Percentiles rank a stretch among this genome's conserved stretches.
Evolutionary conservation across 2,888 invertebrate species (phyloP).

Genomic region (Stomorhina lunata): DNA sequence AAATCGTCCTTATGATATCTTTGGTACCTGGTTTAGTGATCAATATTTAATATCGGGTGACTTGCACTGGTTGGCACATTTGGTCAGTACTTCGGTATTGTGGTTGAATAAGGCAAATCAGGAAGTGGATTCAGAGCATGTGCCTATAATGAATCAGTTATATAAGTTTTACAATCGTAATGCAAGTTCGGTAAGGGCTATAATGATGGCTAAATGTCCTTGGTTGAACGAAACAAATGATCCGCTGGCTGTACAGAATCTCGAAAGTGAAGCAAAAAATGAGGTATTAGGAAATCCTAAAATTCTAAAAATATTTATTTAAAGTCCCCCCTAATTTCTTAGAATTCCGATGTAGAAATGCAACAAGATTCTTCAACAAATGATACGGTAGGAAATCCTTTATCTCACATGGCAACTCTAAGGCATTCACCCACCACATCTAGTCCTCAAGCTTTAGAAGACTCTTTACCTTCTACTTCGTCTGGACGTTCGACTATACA

Average conservation of each 20-base stretch:
- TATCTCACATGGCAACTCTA: conserved; percentile 74
- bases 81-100: conserved; percentile 87
- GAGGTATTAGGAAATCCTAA: not conserved
- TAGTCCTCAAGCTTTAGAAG: conserved; percentile 69
- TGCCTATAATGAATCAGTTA: conserved; percentile 87
- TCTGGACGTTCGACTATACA: conserved; percentile 22
- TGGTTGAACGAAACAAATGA: conserved; percentile 78
- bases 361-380: conserved; percentile 40
- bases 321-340: not conserved
- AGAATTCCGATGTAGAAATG: conserved; percentile 47
- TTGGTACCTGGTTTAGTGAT: conserved; percentile 94
- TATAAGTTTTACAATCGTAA: conserved; percentile 89
- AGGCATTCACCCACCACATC: conserved; percentile 66
- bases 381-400: conserved; percentile 73
- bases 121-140: conserved; percentile 88
- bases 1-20: conserved; percentile 92
- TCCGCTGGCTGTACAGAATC: conserved; percentile 65
- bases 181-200: conserved; percentile 88
- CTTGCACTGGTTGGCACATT: conserved; percentile 88
- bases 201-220: conserved; percentile 88
- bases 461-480: conserved; percentile 36
- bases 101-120: conserved; percentile 92
- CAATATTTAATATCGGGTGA: conserved; percentile 89
- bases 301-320: not conserved
- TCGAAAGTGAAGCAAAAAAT: not conserved